Evolutionary conservation across 2,888 invertebrate genomes (phyloP), one percentile per base, ranked within the genome.

Genomic region (Branchipolynoe longqiensis): DNA sequence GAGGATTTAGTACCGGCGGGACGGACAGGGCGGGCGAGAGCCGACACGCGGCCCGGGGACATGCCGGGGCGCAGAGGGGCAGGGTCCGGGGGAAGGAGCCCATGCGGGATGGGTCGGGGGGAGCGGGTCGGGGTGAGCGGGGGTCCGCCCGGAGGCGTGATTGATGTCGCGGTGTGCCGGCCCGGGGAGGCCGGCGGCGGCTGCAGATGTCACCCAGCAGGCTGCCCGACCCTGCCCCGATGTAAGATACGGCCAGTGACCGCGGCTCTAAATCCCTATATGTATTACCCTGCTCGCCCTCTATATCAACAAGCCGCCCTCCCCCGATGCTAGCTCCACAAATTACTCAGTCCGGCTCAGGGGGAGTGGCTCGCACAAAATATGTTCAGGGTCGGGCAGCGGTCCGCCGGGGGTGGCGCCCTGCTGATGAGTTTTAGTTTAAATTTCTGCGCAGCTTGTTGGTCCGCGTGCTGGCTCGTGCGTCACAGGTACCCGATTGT

Each of bases 291-390:
- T 31, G 48, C 31, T 31, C 8, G 12, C 41, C 48, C 54, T 54
- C 78, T 78, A 78, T 78, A 78, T 78, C 78, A 78, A 78, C 78
- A 78, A 6, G 18, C n/a, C 78, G 28, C 41, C 78, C 41, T 78
- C 78, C 54, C 48, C 8, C n/a, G 54, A 28, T 48, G 28, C 62
- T 31, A 14, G 14, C 1, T 31, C 14, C 62, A 62, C 62, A 62
- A 62, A 62, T 62, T 62, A 62, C n/a, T 31, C 62, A 12, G 25
- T 0, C 62, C 62, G 28, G 12, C 4, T 1, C 62, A 4, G n/a
- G 3, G 1, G 4, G 12, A 25, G 31, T n/a, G 58, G n/a, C 28
- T 25, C 3, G 28, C 14, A 62, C 2, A 4, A 73, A 73, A 73
- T 73, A 73, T 73, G 73, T 22, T 33, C 73, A 38, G 40, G n/a